Evolutionary conservation across 1,140 invertebrate genomes (phyloP).

Genomic region (Pseudomyrmex gracilis): DNA sequence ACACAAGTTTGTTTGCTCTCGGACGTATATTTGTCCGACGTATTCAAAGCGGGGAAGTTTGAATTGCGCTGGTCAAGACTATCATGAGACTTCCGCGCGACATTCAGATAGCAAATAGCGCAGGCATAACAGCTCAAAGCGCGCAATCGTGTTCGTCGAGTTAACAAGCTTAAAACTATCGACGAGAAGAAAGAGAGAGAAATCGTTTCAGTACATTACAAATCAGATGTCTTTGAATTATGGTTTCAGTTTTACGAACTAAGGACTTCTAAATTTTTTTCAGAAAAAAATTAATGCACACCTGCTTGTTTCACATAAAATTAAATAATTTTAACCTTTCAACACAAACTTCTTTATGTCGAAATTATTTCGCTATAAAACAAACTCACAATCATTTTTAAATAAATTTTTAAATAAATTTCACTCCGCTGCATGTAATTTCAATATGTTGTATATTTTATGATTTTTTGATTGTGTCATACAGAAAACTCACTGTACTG

Average conservation of each 20-base stretch:
- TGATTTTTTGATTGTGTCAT: background rate
- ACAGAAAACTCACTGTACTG: background rate
- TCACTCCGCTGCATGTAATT: background rate
- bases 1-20: constrained; percentile 46
- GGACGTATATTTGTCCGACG: constrained; percentile 53
- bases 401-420: constrained; percentile 1
- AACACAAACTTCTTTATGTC: too few species aligned
- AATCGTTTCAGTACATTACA: background rate
- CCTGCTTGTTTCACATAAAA: too few species aligned
- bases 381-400: background rate
- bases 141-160: constrained; percentile 3
- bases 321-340: too few species aligned
- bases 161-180: constrained; percentile 43
- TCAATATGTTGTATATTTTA: background rate
- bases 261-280: background rate
- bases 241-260: background rate
- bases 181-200: background rate
- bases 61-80: constrained; percentile 61
- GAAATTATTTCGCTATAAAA: too few species aligned
- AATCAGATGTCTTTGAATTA: constrained; percentile 5
- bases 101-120: constrained; percentile 30
- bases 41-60: constrained; percentile 53
- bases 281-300: background rate
- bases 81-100: constrained; percentile 28
- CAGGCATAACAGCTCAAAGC: background rate